phyloP scores from a whole-genome alignment of 1,140 invertebrate species.

The Conus betulinus region DNA sequence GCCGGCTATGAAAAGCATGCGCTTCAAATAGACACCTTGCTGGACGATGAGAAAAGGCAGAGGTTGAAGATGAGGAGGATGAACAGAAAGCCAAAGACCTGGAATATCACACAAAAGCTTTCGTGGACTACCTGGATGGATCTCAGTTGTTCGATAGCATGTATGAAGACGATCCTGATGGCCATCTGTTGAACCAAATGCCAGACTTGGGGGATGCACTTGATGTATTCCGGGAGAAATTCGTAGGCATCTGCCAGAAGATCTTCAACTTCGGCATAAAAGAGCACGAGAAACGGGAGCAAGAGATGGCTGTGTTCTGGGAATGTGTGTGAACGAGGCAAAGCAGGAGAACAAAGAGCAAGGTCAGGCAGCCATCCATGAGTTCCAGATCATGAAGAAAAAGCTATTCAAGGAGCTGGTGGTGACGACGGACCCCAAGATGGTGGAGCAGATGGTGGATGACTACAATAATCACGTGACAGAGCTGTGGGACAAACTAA shows the following conservation, averaged over 20 bases:
- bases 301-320: conserved; percentile 83
- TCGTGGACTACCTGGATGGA: conserved; percentile 84
- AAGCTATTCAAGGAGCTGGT: conserved; percentile 59
- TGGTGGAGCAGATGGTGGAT: conserved; percentile 70
- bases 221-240: conserved; percentile 79
- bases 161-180: conserved; percentile 85
- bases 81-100: not conserved
- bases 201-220: conserved; percentile 77
- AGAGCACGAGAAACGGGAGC: conserved; percentile 78
- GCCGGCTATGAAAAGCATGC: too few species aligned
- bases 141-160: conserved; percentile 85
- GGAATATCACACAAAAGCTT: conserved; percentile 77
- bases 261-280: conserved; percentile 84
- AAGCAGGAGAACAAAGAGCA: conserved; percentile 79
- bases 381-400: conserved; percentile 75
- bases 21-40: too few species aligned
- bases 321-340: conserved; percentile 81
- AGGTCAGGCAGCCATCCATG: conserved; percentile 72
- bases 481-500: conserved; percentile 83
- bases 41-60: too few species aligned
- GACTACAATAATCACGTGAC: conserved; percentile 80
- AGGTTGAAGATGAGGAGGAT: too few species aligned
- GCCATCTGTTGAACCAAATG: conserved; percentile 81
- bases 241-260: conserved; percentile 80
- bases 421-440: conserved; percentile 63